A percentile compares a stretch with the other conserved stretches of the same genome.
phyloP scores from a whole-genome alignment of 1,140 invertebrate genomes.

The Heliconius hermathena region DNA sequence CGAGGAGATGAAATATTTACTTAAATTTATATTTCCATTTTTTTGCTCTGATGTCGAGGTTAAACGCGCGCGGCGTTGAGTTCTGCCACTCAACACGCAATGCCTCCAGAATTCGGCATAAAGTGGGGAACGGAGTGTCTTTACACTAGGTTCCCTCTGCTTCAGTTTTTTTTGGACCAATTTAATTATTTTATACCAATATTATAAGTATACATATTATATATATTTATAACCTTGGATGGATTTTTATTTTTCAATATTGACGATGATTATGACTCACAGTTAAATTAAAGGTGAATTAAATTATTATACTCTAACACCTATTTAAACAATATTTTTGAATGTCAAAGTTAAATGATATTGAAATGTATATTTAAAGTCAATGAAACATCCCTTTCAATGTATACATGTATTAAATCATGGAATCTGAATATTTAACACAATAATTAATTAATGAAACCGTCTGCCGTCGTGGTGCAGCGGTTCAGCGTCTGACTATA shows the following conservation, averaged over 20 bases:
- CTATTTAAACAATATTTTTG: slow-evolving; percentile 12
- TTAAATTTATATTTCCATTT: too few relatives aligned
- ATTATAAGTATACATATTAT: background rate
- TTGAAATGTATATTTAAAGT: slow-evolving; percentile 7
- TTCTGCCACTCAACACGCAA: too few relatives aligned
- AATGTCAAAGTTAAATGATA: slow-evolving; percentile 4
- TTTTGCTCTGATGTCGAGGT: too few relatives aligned
- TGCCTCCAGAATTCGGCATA: too few relatives aligned
- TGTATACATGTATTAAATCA: background rate
- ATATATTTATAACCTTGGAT: background rate
- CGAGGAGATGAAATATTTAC: too few relatives aligned
- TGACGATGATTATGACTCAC: background rate
- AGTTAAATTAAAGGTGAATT: background rate
- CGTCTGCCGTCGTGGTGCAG: too few relatives aligned
- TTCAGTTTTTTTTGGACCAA: background rate
- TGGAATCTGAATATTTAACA: too few relatives aligned
- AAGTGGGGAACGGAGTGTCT: too few relatives aligned
- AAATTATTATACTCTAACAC: background rate
- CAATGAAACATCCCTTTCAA: background rate
- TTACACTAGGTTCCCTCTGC: too few relatives aligned
- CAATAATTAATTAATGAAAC: too few relatives aligned
- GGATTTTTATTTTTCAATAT: background rate
- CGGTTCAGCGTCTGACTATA: too few relatives aligned
- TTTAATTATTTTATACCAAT: background rate
- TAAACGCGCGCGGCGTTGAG: too few relatives aligned